Percentiles rank a stretch among this genome's conserved stretches.
phyloP scores from a whole-genome alignment of 2,888 invertebrate genomes.

The Drosophila antonietae region DNA sequence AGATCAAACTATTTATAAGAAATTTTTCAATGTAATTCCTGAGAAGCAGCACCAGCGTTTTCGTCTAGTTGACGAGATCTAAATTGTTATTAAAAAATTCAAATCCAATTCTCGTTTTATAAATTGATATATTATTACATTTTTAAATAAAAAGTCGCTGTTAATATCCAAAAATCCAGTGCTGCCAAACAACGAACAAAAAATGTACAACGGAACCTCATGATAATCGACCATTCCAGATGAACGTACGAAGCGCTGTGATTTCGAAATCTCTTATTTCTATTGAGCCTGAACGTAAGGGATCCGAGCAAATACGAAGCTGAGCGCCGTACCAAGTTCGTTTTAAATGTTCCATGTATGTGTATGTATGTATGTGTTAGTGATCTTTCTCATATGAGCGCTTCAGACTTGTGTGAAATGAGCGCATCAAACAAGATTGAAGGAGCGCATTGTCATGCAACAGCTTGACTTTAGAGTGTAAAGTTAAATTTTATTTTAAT shows the following conservation, averaged over 20 bases:
- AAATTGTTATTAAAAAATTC: conserved; percentile 57
- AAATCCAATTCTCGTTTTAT: not conserved
- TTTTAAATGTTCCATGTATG: too few relatives aligned
- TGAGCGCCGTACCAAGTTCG: not conserved
- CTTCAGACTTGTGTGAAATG: too few relatives aligned
- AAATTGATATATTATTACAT: not conserved
- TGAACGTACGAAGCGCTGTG: not conserved
- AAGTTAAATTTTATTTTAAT: too few relatives aligned
- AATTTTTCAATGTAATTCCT: conserved; percentile 93
- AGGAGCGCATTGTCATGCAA: too few relatives aligned
- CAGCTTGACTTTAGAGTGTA: too few relatives aligned
- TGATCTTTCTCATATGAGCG: too few relatives aligned
- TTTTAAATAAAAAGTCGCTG: not conserved
- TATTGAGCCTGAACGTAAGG: not conserved
- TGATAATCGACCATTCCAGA: not conserved
- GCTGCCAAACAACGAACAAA: not conserved
- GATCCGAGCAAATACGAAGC: not conserved
- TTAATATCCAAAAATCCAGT: not conserved
- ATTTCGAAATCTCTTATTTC: not conserved
- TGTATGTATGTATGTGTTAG: too few relatives aligned
- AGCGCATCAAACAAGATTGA: too few relatives aligned
- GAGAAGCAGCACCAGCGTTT: conserved; percentile 91
- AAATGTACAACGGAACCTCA: accelerated
- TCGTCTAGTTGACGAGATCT: conserved; percentile 90
- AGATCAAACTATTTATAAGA: conserved; percentile 90